Conservation (phyloP, 2,113 vertebrate species). For the Scatophagus argus region DNA sequence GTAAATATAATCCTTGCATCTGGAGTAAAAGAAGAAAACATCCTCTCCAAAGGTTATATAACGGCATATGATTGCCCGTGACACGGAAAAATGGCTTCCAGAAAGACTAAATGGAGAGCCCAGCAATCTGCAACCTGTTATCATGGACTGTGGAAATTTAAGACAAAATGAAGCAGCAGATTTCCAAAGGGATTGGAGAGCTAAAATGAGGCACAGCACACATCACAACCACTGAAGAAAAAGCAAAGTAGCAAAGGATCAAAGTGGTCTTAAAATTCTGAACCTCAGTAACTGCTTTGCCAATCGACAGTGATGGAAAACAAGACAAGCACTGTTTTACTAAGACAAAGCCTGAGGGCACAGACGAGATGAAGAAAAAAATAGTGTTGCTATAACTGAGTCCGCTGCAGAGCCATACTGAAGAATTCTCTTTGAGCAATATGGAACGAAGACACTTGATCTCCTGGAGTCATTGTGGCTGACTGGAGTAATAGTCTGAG, state of each 20-base stretch:
- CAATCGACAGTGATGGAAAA: slow-evolving; percentile 46
- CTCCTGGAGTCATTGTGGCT: slow-evolving; percentile 23
- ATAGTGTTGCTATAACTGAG: slow-evolving; percentile 19
- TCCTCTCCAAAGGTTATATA: not conserved
- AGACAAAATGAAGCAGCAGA: slow-evolving; percentile 4
- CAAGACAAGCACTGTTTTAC: slow-evolving; percentile 42
- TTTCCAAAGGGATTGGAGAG: not conserved
- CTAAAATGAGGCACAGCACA: not conserved
- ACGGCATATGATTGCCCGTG: not conserved
- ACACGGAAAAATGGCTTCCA: not conserved
- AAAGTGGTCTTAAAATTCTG: not conserved
- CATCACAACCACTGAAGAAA: slow-evolving; percentile 15
- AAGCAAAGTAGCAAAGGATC: not conserved
- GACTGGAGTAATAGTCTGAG: slow-evolving; percentile 35
- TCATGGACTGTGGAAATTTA: not conserved
- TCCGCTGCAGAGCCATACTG: slow-evolving; percentile 34
- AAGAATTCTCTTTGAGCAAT: slow-evolving; percentile 53
- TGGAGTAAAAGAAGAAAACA: not conserved
- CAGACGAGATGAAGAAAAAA: slow-evolving; percentile 13
- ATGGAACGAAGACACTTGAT: slow-evolving; percentile 14
- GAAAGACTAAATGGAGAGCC: not conserved
- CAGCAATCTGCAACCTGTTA: not conserved
- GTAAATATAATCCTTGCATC: not conserved
- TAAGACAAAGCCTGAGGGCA: slow-evolving; percentile 31
- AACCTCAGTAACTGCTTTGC: slow-evolving; percentile 22